Evolutionary conservation across 1,140 invertebrate species (phyloP), one percentile per base, ranked within the genome.

Genomic region (Sarcophaga peregrina): DNA sequence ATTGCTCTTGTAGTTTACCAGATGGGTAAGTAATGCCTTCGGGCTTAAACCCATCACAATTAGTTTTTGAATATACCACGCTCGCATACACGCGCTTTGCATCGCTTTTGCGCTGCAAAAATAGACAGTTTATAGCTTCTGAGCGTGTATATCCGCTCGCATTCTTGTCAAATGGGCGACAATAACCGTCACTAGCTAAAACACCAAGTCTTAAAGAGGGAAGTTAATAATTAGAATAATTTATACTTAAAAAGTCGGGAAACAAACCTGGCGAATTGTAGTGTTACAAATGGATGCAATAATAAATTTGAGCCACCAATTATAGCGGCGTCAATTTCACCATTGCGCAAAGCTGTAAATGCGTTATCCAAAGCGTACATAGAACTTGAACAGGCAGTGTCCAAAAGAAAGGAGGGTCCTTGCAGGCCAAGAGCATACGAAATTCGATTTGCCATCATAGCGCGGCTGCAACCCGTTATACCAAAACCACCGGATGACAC

Each of bases 21-120:
- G 96, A 96, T 0, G 98, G 98, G 88, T 96, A 98, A 0, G 97
- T 98, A 83, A 99, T 97, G 15, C 96, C 96, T 87, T 96, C 94
- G 47, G 95, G 93, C 89, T 98, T 98, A 90, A 95, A 96, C 0
- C 97, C 97, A 91, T 98, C 97, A 86, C 95, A 95, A 91, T 98
- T 98, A 8, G 93, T 94, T 86, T 94, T 94, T 0, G 92, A 88
- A 82, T 89, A 87, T 68, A 89, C 81, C 5, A 88, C 84, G 46
- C 92, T 93, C 0, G 94, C 94, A 86, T 97, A 97, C 8, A 96
- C 92, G 80, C 97, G 91, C 86, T 94, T 95, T 0, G 97, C 95
- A 86, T 95, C 91, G 85, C 95, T 94, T 1, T 93, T 92, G 87
- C 96, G 96, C 90, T 98, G 97, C 8, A 99, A 88, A 84, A 96